Percentiles rank a stretch among this genome's conserved stretches.
Evolutionary conservation across 2,888 invertebrate genomes (phyloP).

Genomic region (Patella depressa): DNA sequence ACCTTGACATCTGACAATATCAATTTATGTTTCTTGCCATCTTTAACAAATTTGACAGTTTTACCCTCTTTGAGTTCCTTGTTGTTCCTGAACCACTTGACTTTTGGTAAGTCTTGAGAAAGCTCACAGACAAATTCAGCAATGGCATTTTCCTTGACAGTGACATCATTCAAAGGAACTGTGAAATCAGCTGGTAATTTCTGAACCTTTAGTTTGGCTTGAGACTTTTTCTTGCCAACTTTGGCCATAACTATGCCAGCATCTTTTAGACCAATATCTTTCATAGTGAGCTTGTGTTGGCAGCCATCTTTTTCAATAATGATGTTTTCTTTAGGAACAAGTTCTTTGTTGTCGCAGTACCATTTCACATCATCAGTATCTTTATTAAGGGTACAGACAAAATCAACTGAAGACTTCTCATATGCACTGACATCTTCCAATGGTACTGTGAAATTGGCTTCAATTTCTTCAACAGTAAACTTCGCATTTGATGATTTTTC

Average conservation of each 20-base stretch:
- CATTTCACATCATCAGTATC: conserved; percentile 84
- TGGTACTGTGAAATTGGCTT: conserved; percentile 88
- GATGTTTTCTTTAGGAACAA: conserved; percentile 67
- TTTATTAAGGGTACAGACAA: conserved; percentile 86
- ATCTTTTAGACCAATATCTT: conserved; percentile 46
- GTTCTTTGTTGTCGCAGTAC: conserved; percentile 73
- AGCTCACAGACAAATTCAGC: conserved; percentile 88
- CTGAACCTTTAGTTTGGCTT: conserved; percentile 50
- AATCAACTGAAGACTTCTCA: conserved; percentile 75
- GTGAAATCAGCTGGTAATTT: conserved; percentile 54
- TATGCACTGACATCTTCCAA: conserved; percentile 80
- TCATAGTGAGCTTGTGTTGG: conserved; percentile 50
- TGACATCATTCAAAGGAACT: conserved; percentile 57
- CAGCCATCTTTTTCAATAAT: conserved; percentile 44
- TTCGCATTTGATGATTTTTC: conserved; percentile 36
- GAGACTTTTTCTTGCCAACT: conserved; percentile 44
- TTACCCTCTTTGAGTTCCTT: conserved; percentile 72
- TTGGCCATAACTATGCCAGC: conserved; percentile 48
- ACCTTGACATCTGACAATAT: conserved; percentile 55
- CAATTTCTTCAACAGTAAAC: conserved; percentile 76
- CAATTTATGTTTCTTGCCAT: conserved; percentile 63
- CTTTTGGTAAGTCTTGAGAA: conserved; percentile 88
- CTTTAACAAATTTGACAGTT: conserved; percentile 51
- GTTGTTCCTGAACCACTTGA: conserved; percentile 76
- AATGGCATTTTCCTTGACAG: conserved; percentile 59